These are phyloP conservation scores for Zaprionus davidi DNA, from an alignment of 1,140 invertebrate genomes.

Conservation along the genomic window DNA sequence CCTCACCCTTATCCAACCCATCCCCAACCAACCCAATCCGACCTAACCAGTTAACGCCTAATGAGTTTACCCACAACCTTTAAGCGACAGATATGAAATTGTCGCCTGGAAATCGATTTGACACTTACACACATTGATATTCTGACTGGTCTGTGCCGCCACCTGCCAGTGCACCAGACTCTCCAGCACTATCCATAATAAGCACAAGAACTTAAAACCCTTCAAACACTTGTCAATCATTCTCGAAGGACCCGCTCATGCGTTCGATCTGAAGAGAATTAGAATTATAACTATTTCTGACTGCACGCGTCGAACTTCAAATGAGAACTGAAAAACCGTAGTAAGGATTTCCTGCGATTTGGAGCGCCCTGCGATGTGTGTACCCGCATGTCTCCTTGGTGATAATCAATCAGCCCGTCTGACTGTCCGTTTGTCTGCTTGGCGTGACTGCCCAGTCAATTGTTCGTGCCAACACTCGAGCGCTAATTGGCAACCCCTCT, in stretches of 20 bases:
- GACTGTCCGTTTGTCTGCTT: neutral
- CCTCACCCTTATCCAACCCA: slow-evolving; percentile 2
- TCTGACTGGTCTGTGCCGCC: slow-evolving; percentile 72
- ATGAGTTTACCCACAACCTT: slow-evolving; percentile 59
- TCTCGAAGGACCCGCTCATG: slow-evolving; percentile 20
- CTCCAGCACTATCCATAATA: slow-evolving; percentile 41
- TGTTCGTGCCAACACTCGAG: slow-evolving; percentile 43
- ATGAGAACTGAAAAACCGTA: slow-evolving; percentile 47
- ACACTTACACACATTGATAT: slow-evolving; percentile 83
- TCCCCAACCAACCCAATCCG: neutral
- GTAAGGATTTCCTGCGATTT: slow-evolving; percentile 4
- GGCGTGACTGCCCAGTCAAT: slow-evolving; percentile 26
- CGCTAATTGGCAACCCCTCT: slow-evolving; percentile 39
- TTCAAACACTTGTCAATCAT: slow-evolving; percentile 42
- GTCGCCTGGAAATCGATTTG: slow-evolving; percentile 31
- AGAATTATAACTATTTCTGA: neutral
- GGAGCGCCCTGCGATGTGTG: slow-evolving; percentile 45
- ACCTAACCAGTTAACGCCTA: slow-evolving; percentile 30
- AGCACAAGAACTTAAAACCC: slow-evolving; percentile 43
- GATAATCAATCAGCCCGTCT: slow-evolving; percentile 69
- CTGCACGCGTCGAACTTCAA: slow-evolving; percentile 52
- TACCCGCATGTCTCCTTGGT: slow-evolving; percentile 72
- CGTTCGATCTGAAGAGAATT: neutral
- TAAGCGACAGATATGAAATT: neutral
- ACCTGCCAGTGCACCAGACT: slow-evolving; percentile 29